Evolutionary conservation across 2,888 invertebrate species (phyloP).

Genomic region (Rosalia funebris): DNA sequence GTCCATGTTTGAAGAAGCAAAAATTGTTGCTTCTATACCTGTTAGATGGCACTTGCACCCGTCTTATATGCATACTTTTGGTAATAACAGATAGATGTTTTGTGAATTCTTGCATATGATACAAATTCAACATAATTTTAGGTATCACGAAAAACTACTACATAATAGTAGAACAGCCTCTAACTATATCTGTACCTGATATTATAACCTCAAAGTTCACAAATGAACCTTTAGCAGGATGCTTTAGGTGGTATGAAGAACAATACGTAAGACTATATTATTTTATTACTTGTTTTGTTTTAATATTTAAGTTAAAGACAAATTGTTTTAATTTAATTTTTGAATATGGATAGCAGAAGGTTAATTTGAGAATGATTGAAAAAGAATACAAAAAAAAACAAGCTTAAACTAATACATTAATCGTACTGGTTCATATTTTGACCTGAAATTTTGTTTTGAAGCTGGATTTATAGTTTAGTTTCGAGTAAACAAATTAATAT

Average conservation of each 20-base stretch:
- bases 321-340: too few relatives aligned
- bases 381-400: too few relatives aligned
- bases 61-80: conserved; percentile 94
- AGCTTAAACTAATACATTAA: too few relatives aligned
- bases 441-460: too few relatives aligned
- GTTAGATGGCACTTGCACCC: conserved; percentile 84
- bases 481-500: too few relatives aligned
- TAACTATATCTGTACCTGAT: conserved; percentile 75
- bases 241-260: conserved; percentile 80
- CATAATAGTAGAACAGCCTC: conserved; percentile 89
- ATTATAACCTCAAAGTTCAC: conserved; percentile 71
- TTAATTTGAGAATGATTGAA: too few relatives aligned
- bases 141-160: conserved; percentile 87
- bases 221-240: conserved; percentile 74
- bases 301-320: too few relatives aligned
- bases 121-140: conserved; percentile 43
- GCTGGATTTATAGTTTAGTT: too few relatives aligned
- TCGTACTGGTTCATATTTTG: too few relatives aligned
- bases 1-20: conserved; percentile 74
- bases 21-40: conserved; percentile 76
- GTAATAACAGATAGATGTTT: conserved; percentile 47
- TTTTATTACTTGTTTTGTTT: too few relatives aligned
- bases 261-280: conserved; percentile 68
- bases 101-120: too few relatives aligned
- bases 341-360: too few relatives aligned